Percentiles rank a stretch among this genome's conserved stretches.
phyloP scores from a whole-genome alignment of 2,113 vertebrate species.

The Penelope pileata region DNA sequence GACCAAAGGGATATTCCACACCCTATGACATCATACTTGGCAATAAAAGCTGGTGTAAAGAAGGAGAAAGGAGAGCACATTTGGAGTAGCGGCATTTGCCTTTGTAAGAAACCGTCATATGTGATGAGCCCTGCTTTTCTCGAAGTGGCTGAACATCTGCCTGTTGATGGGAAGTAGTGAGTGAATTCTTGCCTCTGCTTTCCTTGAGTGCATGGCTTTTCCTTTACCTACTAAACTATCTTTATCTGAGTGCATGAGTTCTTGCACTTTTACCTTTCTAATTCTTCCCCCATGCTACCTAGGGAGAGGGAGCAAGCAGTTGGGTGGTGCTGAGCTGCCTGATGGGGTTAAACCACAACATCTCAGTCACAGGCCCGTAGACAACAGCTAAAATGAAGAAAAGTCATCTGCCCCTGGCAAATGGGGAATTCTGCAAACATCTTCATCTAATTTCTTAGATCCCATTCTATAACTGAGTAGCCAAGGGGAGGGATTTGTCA shows the following conservation, averaged over 20 bases:
- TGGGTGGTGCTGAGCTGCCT: background rate
- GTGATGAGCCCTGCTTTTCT: background rate
- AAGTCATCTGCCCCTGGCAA: background rate
- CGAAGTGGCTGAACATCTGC: background rate
- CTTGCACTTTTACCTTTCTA: background rate
- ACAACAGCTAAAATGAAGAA: fast-evolving
- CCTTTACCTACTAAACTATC: background rate
- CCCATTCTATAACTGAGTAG: background rate
- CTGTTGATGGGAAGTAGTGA: background rate
- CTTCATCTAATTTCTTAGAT: background rate
- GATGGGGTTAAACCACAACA: background rate
- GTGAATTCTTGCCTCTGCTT: background rate
- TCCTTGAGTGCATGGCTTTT: background rate
- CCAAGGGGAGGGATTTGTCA: background rate
- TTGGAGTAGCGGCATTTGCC: background rate
- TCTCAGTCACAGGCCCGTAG: background rate
- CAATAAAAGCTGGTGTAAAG: background rate
- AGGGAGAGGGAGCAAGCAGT: background rate
- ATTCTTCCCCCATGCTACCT: background rate
- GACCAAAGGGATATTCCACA: background rate
- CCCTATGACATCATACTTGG: background rate
- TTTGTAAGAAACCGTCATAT: background rate
- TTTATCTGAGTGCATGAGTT: background rate
- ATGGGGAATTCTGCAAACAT: background rate
- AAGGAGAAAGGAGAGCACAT: background rate